Evolutionary conservation across 2,113 vertebrate genomes (phyloP).

Genomic region (Halichoerus grypus): DNA sequence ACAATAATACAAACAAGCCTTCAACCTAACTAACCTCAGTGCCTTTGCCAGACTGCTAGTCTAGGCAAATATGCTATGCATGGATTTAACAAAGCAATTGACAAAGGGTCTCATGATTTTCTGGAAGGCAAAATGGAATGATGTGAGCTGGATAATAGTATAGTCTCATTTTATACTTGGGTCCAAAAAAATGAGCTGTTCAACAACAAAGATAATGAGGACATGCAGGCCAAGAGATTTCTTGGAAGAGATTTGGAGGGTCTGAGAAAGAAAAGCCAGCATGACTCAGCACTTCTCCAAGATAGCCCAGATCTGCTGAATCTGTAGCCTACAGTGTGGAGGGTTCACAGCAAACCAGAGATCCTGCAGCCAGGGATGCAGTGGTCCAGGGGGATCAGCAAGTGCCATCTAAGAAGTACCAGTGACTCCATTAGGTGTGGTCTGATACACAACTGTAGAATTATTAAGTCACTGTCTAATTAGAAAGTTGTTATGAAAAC

Average conservation of each 20-base stretch:
- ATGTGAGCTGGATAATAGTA: neutral
- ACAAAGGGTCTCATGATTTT: neutral
- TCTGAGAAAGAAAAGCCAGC: neutral
- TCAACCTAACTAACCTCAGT: neutral
- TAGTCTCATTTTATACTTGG: neutral
- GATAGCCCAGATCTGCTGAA: neutral
- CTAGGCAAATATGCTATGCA: neutral
- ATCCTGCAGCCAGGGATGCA: neutral
- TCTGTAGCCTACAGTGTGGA: neutral
- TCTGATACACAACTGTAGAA: neutral
- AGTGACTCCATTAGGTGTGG: neutral
- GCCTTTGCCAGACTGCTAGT: neutral
- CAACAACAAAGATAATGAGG: neutral
- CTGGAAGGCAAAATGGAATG: slow-evolving; percentile 7
- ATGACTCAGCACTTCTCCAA: neutral
- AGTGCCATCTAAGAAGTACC: neutral
- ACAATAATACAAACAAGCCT: neutral
- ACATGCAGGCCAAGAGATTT: neutral
- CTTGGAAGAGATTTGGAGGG: neutral
- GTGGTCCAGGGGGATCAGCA: neutral
- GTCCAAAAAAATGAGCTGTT: neutral
- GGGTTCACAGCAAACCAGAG: neutral
- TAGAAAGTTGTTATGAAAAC: slow-evolving; percentile 47
- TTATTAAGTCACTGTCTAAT: neutral
- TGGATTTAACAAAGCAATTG: neutral